A percentile compares a stretch with the other conserved stretches of the same genome.
phyloP scores from a whole-genome alignment of 2,888 invertebrate genomes.

The Sarcophaga variegata region DNA sequence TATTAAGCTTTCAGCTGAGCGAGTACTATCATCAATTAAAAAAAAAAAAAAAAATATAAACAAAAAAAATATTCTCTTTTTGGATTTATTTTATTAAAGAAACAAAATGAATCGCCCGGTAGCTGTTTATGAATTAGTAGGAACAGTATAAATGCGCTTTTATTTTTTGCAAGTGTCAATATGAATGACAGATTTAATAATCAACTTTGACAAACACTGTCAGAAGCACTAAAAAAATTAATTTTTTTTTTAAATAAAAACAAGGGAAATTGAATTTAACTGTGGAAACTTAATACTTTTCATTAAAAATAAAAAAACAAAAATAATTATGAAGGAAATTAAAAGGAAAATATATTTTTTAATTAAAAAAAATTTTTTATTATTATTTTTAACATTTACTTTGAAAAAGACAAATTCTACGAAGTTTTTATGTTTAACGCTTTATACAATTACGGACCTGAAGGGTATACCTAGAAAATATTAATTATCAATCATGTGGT shows the following conservation, averaged over 20 bases:
- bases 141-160: conserved; percentile 40
- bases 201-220: conserved; percentile 50
- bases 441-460: too few species aligned
- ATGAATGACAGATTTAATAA: conserved; percentile 58
- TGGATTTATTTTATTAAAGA: too few species aligned
- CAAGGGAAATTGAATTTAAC: too few species aligned
- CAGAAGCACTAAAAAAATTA: conserved; percentile 12
- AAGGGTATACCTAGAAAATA: too few species aligned
- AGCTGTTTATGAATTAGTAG: background rate
- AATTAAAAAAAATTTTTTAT: conserved; percentile 1
- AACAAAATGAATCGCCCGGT: background rate
- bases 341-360: conserved; percentile 27
- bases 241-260: conserved; percentile 20
- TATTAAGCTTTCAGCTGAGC: background rate
- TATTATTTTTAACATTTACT: too few species aligned
- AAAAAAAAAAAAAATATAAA: too few species aligned
- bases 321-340: background rate
- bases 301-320: too few species aligned
- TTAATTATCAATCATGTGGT: too few species aligned
- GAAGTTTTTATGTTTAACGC: too few species aligned
- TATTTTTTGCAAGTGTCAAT: conserved; percentile 54
- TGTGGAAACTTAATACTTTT: too few species aligned
- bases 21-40: conserved; percentile 7
- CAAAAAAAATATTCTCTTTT: too few species aligned
- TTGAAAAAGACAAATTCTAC: too few species aligned